Conservation (phyloP, 2,797 vertebrate genomes). For the Urocyon cinereoargenteus region DNA sequence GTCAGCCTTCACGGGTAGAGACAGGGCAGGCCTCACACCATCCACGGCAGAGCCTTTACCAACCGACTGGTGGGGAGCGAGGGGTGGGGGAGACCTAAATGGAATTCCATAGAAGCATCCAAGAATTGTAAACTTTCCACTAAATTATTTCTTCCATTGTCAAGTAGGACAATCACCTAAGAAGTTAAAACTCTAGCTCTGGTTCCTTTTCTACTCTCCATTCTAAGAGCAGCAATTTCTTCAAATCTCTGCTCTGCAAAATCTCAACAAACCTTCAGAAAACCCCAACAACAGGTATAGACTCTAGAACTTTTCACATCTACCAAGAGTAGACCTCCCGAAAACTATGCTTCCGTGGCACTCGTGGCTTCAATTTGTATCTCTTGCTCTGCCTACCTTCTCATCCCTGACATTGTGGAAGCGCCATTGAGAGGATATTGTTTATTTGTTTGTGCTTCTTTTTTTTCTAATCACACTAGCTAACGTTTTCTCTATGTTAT, state of each 20-base stretch:
- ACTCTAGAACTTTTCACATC: background rate
- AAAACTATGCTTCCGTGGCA: background rate
- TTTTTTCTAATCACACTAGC: background rate
- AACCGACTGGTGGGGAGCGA: no score
- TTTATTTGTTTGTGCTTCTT: background rate
- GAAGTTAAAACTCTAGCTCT: background rate
- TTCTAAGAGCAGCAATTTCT: constrained; percentile 25
- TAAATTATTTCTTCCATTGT: background rate
- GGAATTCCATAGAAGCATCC: background rate
- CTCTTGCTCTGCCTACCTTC: background rate
- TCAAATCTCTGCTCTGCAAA: background rate
- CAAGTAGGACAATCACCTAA: background rate
- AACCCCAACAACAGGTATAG: background rate
- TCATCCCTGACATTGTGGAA: background rate
- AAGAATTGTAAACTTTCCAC: background rate
- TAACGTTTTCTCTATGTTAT: background rate
- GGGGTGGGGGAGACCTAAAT: background rate
- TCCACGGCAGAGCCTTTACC: background rate
- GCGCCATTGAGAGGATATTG: background rate
- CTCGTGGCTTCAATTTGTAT: background rate
- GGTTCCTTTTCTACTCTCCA: background rate
- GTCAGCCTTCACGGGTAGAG: background rate
- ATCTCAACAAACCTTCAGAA: background rate
- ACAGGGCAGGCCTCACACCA: background rate
- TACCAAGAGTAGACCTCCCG: background rate